Base-by-base conservation (phyloP, 2,113 vertebrate genomes). In the Corythornis cristatus region DNA sequence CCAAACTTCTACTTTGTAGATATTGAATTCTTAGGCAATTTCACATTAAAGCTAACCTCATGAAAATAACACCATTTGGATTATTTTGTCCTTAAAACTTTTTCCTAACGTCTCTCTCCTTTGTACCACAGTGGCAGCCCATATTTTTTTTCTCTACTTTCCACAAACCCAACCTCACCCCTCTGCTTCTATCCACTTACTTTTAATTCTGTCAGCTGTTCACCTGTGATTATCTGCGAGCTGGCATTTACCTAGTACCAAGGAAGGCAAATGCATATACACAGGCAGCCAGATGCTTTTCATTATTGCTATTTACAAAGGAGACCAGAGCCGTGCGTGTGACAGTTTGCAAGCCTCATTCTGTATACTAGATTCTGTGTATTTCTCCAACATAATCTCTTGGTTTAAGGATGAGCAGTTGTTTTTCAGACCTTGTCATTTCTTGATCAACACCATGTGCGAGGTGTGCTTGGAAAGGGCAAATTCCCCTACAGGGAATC, bases 221-320 rank as follows among this genome's bases (percentile, higher is more conserved):
- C 17, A 31, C 19, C 6, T 68, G 54, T 65, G 65, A 92, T 86
- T 90, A 78, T 51, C 53, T 86, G 53, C 22, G 84, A 89, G 81
- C 0, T 95, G 94, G 89, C 82, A 95, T 93, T 95, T 95, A 78
- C 81, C 15, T 60, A 87, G 83, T 57, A 79, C 83, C 58, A 25
- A 67, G 48, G 20, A 65, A 82, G 66, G 64, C 74, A 93, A 95
- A 87, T 0, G 12, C 70, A 79, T 40, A 42, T 8, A 76, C 54
- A 58, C 42, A 89, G 35, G 33, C 50, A 89, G 54, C 29, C 93
- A 95, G 93, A 93, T 92, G 94, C 42, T 93, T 95, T 83, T 91
- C 58, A 93, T 96, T 89, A 95, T 91, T 95, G 54, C 58, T 95
- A 2, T 96, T 93, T 92, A 91, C 89, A 86, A 66, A 65, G 21